phyloP scores from a whole-genome alignment of 2,113 vertebrate genomes.

The Helogale parvula region DNA sequence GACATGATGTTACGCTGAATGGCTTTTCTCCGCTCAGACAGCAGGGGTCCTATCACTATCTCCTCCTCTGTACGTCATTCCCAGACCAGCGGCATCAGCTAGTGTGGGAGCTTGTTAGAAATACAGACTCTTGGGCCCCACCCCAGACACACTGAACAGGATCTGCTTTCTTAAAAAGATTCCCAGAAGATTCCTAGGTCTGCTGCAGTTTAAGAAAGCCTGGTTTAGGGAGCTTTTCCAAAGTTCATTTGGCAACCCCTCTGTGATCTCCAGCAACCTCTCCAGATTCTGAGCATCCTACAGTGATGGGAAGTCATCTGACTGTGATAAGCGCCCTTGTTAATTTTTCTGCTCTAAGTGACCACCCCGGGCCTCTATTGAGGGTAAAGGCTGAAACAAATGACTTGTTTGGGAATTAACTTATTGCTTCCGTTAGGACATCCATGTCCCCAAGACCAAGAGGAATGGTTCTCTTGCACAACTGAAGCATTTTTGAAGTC shows the following conservation, averaged over 20 bases:
- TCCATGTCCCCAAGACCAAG: neutral
- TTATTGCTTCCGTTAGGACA: neutral
- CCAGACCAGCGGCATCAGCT: fast-evolving
- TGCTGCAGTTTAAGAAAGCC: neutral
- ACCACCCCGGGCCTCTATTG: neutral
- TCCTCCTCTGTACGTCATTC: fast-evolving
- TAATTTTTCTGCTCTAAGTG: neutral
- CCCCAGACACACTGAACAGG: neutral
- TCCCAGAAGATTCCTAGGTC: neutral
- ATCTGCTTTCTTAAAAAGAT: neutral
- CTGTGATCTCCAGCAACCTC: neutral
- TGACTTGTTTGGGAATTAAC: neutral
- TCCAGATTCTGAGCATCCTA: neutral
- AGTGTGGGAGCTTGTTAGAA: neutral
- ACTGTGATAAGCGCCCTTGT: neutral
- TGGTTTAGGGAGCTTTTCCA: neutral
- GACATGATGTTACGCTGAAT: constrained; percentile 88
- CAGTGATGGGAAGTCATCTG: fast-evolving
- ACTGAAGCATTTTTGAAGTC: neutral
- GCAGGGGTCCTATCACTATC: neutral
- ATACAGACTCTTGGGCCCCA: neutral
- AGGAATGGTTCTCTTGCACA: neutral
- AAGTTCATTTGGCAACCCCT: neutral
- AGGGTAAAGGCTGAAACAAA: neutral
- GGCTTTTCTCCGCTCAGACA: constrained; percentile 83